phyloP scores from a whole-genome alignment of 2,888 invertebrate species.

The Pristionchus exspectatus region DNA sequence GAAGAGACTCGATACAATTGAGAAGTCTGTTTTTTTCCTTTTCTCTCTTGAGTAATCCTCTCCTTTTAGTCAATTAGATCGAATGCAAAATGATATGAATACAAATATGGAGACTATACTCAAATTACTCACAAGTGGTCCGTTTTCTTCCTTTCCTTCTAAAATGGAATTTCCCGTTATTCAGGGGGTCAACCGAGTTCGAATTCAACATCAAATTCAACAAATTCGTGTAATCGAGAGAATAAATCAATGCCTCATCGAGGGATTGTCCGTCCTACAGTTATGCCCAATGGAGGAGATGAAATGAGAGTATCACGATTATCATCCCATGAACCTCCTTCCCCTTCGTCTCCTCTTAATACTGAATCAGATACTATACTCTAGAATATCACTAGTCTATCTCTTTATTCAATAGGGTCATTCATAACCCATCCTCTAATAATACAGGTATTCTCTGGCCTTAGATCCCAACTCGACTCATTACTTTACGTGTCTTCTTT shows the following conservation, averaged over 20 bases:
- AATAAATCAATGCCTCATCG: not conserved
- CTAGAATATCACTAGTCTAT: conserved; percentile 25
- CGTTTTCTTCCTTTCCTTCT: not conserved
- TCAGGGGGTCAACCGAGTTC: not conserved
- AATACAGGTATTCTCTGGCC: conserved; percentile 4
- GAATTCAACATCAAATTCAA: conserved; percentile 16
- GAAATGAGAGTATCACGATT: conserved; percentile 69
- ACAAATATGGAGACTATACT: conserved; percentile 87
- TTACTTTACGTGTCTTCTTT: conserved; percentile 15
- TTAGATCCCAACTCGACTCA: not conserved
- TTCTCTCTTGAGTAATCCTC: too few species aligned
- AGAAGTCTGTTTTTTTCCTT: conserved; percentile 54
- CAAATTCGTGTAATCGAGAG: not conserved
- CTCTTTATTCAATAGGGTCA: not conserved
- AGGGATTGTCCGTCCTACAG: conserved; percentile 44
- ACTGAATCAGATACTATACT: conserved; percentile 45
- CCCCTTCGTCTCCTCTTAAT: not conserved
- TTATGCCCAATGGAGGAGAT: conserved; percentile 66
- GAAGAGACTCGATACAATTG: conserved; percentile 60
- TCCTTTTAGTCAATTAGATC: conserved; percentile 82
- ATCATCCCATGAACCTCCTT: conserved; percentile 65
- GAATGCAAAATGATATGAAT: conserved; percentile 86
- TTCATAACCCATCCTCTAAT: not conserved
- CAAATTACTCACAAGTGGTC: conserved; percentile 81
- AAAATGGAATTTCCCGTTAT: not conserved